These are phyloP conservation scores for Dryobates pubescens DNA, from an alignment of 2,797 vertebrate species.

Conservation along the genomic window DNA sequence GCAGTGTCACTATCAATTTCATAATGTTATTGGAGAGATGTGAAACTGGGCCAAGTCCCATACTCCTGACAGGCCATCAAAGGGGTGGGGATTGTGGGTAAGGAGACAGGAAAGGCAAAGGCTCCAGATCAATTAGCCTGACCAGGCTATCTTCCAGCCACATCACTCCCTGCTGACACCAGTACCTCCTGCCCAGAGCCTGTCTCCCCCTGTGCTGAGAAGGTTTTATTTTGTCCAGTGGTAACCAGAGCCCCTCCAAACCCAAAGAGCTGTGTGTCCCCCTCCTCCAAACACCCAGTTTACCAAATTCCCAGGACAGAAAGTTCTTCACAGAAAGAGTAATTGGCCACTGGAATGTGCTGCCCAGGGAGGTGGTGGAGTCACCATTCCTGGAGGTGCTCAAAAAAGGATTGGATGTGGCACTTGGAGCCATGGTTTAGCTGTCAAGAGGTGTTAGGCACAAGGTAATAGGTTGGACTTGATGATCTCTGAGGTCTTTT, in stretches of 20 bases:
- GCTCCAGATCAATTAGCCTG: constrained; percentile 80
- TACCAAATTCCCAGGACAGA: neutral
- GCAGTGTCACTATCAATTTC: constrained; percentile 84
- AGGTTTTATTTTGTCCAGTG: constrained; percentile 40
- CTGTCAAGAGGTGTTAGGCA: no score
- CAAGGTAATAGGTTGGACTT: no score
- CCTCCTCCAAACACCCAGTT: constrained; percentile 26
- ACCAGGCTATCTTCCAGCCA: constrained; percentile 76
- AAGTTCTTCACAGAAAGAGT: no score
- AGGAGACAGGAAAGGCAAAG: constrained; percentile 78
- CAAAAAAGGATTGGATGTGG: no score
- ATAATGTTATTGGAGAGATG: constrained; percentile 79
- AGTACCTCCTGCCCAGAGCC: constrained; percentile 37
- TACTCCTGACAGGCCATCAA: constrained; percentile 77
- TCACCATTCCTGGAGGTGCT: no score
- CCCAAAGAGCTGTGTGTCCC: neutral
- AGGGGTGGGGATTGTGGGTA: constrained; percentile 76
- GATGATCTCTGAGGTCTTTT: no score
- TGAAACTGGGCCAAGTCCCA: constrained; percentile 73
- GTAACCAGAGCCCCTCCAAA: constrained; percentile 61
- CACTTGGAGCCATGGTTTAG: no score
- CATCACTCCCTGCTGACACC: constrained; percentile 75
- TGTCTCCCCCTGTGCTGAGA: neutral
- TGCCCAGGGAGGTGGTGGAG: no score
- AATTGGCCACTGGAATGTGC: no score